Conservation (phyloP, 2,797 vertebrate genomes). For the Neopelma chrysocephalum region DNA sequence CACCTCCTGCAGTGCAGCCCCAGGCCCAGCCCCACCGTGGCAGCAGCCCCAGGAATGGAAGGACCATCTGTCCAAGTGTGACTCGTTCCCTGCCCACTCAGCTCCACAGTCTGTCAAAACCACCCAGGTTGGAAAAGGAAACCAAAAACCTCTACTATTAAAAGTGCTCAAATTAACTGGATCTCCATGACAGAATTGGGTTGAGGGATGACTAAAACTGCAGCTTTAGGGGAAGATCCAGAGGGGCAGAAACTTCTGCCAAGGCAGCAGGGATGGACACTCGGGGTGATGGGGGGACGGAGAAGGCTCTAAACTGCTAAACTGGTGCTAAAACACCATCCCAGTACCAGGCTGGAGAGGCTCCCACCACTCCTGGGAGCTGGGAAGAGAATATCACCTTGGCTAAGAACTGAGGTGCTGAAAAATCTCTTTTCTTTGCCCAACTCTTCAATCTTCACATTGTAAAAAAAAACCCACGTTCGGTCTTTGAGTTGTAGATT, state of each 20-base stretch:
- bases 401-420: background rate
- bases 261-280: background rate
- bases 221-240: background rate
- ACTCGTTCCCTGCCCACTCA: conserved; percentile 47
- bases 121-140: conserved; percentile 7
- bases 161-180: background rate
- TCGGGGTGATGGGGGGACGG: accelerated
- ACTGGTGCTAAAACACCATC: background rate
- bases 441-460: background rate
- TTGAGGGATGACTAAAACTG: background rate
- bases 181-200: conserved; percentile 52
- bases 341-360: background rate
- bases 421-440: background rate
- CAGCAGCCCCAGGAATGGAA: conserved; percentile 12
- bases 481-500: background rate
- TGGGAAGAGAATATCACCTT: background rate
- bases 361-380: background rate
- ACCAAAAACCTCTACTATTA: background rate
- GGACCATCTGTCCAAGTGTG: conserved; percentile 55
- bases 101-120: conserved; percentile 56
- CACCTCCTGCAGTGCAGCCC: background rate
- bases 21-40: background rate
- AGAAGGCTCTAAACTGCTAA: background rate
- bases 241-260: background rate
- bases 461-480: background rate